phyloP scores from a whole-genome alignment of 2,888 invertebrate genomes.

The Acronicta psi region DNA sequence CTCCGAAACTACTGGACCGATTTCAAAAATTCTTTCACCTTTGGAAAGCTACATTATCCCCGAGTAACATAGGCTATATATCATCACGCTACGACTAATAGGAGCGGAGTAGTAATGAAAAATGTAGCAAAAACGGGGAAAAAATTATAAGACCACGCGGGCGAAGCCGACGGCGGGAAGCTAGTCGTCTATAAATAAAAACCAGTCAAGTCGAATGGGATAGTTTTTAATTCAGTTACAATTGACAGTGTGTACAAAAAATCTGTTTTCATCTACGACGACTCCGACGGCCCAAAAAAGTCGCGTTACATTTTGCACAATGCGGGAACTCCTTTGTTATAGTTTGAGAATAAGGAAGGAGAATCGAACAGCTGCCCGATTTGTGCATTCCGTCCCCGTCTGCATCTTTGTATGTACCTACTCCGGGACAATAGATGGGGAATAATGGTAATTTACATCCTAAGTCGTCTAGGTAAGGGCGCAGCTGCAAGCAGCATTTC shows the following conservation, averaged over 20 bases:
- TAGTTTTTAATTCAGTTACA: conserved; percentile 12
- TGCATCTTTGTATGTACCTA: conserved; percentile 84
- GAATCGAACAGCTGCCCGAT: conserved; percentile 85
- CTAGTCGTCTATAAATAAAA: conserved; percentile 27
- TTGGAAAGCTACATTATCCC: no score
- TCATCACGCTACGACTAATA: no score
- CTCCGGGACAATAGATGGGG: conserved; percentile 75
- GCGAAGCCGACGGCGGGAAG: no score
- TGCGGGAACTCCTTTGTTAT: conserved; percentile 78
- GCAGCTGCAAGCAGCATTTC: conserved; percentile 80
- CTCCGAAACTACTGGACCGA: no score
- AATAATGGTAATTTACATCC: conserved; percentile 89
- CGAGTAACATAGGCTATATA: no score
- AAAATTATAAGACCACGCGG: no score
- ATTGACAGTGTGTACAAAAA: conserved; percentile 33
- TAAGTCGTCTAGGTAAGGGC: conserved; percentile 85
- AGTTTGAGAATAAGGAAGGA: conserved; percentile 81
- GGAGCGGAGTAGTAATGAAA: no score
- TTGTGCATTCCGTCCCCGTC: conserved; percentile 86
- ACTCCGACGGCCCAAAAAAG: conserved; percentile 68
- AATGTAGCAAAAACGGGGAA: no score
- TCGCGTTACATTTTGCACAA: conserved; percentile 87
- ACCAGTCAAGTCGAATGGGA: conserved; percentile 20
- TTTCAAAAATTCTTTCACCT: no score
- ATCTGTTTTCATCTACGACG: conserved; percentile 56